Percentiles rank a stretch among this genome's conserved stretches.
Conservation (phyloP, 2,888 invertebrate genomes). For the Theristus sp. region DNA sequence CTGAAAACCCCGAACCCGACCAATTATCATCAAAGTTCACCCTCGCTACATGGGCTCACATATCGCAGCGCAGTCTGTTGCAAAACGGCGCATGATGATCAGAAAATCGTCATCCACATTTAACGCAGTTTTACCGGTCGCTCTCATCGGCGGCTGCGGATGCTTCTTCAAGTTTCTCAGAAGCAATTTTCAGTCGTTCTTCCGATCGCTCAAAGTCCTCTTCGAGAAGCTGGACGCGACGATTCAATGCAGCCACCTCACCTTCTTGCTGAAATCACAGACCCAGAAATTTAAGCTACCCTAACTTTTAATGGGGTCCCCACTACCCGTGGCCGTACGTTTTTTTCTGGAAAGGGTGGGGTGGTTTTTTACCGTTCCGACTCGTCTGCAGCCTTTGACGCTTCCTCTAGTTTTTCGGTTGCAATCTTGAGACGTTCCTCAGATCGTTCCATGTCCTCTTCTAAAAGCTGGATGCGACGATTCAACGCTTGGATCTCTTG, state of each 20-base stretch:
- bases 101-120: no score
- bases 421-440: constrained; percentile 95
- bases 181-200: constrained; percentile 90
- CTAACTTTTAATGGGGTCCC: background rate
- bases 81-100: no score
- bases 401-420: constrained; percentile 95
- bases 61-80: no score
- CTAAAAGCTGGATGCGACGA: constrained; percentile 93
- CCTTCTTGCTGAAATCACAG: constrained; percentile 56
- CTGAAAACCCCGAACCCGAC: background rate
- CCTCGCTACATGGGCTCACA: background rate
- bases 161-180: constrained; percentile 94
- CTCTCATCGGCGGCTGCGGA: constrained; percentile 99
- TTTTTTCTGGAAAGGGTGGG: no score
- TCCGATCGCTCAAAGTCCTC: constrained; percentile 98
- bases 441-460: constrained; percentile 96
- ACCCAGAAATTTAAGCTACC: no score
- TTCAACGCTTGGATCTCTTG: constrained; percentile 96
- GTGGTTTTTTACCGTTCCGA: constrained; percentile 84
- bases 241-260: constrained; percentile 92
- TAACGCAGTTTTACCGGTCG: constrained; percentile 92
- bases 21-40: background rate
- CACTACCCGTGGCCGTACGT: background rate
- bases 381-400: constrained; percentile 97
- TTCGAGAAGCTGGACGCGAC: constrained; percentile 95